Conservation (phyloP, 2,888 invertebrate species). For the Capitulum mitella region DNA sequence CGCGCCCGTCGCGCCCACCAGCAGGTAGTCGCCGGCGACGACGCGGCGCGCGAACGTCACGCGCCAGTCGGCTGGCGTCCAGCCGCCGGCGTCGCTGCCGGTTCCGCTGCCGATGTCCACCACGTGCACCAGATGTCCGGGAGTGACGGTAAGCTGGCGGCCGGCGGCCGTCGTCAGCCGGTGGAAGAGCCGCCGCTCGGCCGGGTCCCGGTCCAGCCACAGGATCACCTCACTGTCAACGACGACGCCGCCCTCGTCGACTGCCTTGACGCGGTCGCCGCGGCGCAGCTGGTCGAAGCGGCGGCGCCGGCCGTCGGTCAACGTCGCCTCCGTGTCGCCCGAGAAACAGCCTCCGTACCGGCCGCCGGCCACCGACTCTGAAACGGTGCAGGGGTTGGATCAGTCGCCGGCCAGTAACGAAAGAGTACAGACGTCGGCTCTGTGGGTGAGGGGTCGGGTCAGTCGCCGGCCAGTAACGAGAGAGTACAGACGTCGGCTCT, state of each 20-base stretch:
- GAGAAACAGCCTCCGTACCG: constrained; percentile 89
- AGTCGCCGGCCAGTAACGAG: too few species aligned
- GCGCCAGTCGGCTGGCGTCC: too few species aligned
- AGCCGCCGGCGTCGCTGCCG: constrained; percentile 40
- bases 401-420: too few species aligned
- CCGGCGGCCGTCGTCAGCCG: constrained; percentile 65
- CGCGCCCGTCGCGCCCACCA: constrained; percentile 40
- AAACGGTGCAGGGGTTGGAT: too few species aligned
- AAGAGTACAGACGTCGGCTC: too few species aligned
- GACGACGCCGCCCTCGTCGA: constrained; percentile 60
- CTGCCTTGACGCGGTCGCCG: constrained; percentile 72
- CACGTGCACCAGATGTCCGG: constrained; percentile 69
- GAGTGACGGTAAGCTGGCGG: constrained; percentile 67
- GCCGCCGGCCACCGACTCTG: constrained; percentile 81
- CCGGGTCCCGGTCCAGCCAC: constrained; percentile 75
- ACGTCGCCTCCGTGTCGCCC: constrained; percentile 63
- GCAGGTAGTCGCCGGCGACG: constrained; percentile 42
- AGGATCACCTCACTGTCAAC: constrained; percentile 80
- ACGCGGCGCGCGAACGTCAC: constrained; percentile 34
- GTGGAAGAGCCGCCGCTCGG: constrained; percentile 63
- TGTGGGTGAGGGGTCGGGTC: too few species aligned
- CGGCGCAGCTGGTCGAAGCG: constrained; percentile 48
- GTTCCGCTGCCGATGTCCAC: constrained; percentile 48
- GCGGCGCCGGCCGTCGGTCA: constrained; percentile 39
- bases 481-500: too few species aligned